Evolutionary conservation across 2,113 vertebrate genomes (phyloP).

Genomic region (Indicator indicator): DNA sequence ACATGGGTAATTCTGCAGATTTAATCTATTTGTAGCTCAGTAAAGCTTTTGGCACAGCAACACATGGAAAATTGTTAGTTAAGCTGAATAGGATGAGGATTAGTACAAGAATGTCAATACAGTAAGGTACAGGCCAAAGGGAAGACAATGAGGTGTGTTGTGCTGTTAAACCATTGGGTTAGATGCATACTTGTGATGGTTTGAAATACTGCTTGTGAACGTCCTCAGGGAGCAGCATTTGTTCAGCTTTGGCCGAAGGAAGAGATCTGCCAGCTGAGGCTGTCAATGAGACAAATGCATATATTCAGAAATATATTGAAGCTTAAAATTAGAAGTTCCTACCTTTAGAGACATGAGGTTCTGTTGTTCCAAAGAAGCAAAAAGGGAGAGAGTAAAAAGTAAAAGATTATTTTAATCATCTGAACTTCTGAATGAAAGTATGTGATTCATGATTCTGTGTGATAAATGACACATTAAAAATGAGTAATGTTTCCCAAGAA

Average conservation of each 20-base stretch:
- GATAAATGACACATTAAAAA: not conserved
- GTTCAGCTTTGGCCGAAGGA: not conserved
- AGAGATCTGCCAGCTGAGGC: not conserved
- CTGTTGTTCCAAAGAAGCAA: not conserved
- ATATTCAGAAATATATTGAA: slow-evolving; percentile 24
- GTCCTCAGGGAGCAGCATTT: not conserved
- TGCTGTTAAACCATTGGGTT: not conserved
- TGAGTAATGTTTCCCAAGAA: not conserved
- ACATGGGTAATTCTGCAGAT: not conserved
- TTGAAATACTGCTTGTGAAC: not conserved
- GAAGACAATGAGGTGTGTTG: slow-evolving; percentile 4
- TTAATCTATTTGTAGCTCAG: not conserved
- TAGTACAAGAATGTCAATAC: slow-evolving; percentile 34
- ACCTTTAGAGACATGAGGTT: not conserved
- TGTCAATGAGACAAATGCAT: not conserved
- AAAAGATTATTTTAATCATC: not conserved
- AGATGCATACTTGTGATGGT: not conserved
- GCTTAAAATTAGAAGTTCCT: slow-evolving; percentile 45
- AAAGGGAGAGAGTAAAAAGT: not conserved
- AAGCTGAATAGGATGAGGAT: slow-evolving; percentile 21
- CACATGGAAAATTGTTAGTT: not conserved
- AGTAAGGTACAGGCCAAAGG: not conserved
- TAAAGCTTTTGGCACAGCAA: slow-evolving; percentile 5
- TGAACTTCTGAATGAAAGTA: not conserved
- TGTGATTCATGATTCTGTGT: not conserved